Evolutionary conservation across 1,140 invertebrate genomes (phyloP).

Genomic region (Leptopilina boulardi): DNA sequence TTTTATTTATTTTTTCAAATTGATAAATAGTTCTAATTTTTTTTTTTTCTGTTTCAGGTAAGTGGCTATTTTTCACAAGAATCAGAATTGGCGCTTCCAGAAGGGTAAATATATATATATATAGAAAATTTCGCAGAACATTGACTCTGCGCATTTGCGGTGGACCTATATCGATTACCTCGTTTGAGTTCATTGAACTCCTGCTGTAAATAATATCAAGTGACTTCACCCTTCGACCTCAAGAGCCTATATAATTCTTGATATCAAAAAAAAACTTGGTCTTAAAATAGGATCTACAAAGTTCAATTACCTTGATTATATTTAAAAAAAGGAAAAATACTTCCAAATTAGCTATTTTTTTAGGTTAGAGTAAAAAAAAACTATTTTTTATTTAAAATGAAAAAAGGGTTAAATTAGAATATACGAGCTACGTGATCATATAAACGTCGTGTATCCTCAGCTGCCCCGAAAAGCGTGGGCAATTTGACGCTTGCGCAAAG

Average conservation of each 20-base stretch:
- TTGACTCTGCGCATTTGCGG: conserved; percentile 30
- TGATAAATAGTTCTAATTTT: background rate
- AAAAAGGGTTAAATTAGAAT: background rate
- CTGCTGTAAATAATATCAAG: conserved; percentile 23
- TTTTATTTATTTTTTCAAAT: background rate
- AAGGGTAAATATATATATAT: conserved; percentile 11
- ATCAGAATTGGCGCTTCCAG: background rate
- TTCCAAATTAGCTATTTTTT: too few species aligned
- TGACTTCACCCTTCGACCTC: conserved; percentile 1
- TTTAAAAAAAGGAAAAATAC: too few species aligned
- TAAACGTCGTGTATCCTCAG: conserved; percentile 31
- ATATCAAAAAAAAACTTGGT: conserved; percentile 26
- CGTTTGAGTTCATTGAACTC: conserved; percentile 14
- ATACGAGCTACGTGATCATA: background rate
- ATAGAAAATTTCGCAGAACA: conserved; percentile 24
- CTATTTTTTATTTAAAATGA: background rate
- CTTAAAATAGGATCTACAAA: conserved; percentile 14
- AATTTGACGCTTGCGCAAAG: conserved; percentile 62
- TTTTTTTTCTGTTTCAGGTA: conserved; percentile 62
- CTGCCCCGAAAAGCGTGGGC: conserved; percentile 56
- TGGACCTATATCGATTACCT: conserved; percentile 30
- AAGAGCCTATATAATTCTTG: conserved; percentile 5
- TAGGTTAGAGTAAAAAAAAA: background rate
- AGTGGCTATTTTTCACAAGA: conserved; percentile 35
- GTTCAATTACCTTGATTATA: conserved; percentile 18